A percentile compares a stretch with the other conserved stretches of the same genome.
phyloP scores from a whole-genome alignment of 2,113 vertebrate genomes.

The Megaptera novaeangliae region DNA sequence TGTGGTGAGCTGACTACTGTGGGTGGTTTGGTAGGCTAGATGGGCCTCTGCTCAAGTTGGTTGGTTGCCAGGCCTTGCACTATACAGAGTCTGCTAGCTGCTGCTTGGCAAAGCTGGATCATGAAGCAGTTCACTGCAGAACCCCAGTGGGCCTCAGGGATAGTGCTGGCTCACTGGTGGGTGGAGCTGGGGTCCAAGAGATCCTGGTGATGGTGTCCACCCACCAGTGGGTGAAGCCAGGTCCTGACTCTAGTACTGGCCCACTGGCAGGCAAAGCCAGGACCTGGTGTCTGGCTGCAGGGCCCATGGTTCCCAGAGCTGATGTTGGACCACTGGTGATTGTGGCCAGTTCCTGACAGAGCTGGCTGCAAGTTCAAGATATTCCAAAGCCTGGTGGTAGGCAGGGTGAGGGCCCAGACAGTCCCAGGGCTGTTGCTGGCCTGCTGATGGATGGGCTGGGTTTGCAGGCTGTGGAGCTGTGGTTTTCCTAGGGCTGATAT shows the following conservation, averaged over 20 bases:
- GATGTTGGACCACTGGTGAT: neutral
- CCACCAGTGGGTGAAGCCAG: neutral
- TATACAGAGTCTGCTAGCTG: neutral
- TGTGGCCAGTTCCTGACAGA: neutral
- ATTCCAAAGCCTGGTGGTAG: neutral
- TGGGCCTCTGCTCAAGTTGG: neutral
- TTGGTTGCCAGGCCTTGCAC: neutral
- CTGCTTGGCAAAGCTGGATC: neutral
- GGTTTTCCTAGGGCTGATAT: neutral
- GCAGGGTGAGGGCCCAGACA: neutral
- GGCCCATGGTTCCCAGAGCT: neutral
- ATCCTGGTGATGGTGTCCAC: neutral
- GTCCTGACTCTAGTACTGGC: neutral
- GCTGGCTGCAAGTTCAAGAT: neutral
- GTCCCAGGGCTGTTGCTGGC: neutral
- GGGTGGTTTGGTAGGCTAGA: neutral
- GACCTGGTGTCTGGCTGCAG: neutral
- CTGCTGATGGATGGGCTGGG: neutral
- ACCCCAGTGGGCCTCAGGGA: neutral
- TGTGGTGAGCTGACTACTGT: neutral
- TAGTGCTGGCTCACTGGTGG: neutral
- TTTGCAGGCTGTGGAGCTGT: neutral
- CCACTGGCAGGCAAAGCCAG: neutral
- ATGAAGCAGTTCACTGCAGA: neutral
- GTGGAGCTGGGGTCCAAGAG: neutral